Base-by-base conservation (phyloP, 2,888 invertebrate species). In the Brachycybe producta region DNA sequence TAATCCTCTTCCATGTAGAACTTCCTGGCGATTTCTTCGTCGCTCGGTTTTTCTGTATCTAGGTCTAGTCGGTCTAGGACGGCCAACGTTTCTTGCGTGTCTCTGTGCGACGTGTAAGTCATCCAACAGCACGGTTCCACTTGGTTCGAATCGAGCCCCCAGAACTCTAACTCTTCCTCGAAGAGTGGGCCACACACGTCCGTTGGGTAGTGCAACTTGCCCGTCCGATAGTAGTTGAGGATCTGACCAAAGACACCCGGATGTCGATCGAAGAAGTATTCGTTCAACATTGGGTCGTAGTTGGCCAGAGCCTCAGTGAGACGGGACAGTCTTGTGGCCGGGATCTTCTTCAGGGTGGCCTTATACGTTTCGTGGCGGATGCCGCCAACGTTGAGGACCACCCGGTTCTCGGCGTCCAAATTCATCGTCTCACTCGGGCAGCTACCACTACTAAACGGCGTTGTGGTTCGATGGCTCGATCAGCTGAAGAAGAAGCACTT, bases 61-160 rank as follows among this genome's bases (percentile, higher is more conserved):
- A 97, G 77, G 72, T 98, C 98, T 64, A 98, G 75, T 55, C 92
- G 79, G 73, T 98, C 98, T 64, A 98, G 75, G 54, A 98, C 97
- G 52, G 94, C 91, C 65, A 98, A 75, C 46, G 97, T 98, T 73
- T 97, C 95, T 73, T 98, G 95, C 54, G 98, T 98, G 74, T 98
- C 95, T 62, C 94, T 80, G 76, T 91, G 90, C 86, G 66, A 66
- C 2, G 75, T 77, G 62, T 98, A 98, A 7, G 97, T 98, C 95
- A 97, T 97, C 97, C 98, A 98, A 70, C 98, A 98, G 70, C 97
- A 98, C 4, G 97, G 97, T 67, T 97, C 95, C 62, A 97, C 95
- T 73, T 98, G 97, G 74, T 98, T 98, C 32, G 97, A 88, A 67
- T 98, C 97, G 59, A 98, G 76, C 13, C 97, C 97, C 97, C 97